Conservation (phyloP, 2,113 vertebrate species). For the Amia ocellicauda region DNA sequence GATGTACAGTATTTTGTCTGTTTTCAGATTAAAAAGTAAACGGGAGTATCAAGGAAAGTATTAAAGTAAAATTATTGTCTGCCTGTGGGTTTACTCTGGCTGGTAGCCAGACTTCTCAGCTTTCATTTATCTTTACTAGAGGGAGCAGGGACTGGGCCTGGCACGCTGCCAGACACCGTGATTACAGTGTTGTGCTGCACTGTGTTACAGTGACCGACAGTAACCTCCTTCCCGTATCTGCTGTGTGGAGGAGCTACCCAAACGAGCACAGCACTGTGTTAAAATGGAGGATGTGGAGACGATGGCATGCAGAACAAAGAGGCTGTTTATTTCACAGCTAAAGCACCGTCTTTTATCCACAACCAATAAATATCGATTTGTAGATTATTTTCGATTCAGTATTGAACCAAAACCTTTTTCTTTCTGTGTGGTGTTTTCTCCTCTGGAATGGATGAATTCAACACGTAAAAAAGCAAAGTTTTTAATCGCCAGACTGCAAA, state of each 20-base stretch:
- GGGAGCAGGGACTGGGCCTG: conserved; percentile 12
- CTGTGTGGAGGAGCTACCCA: neutral
- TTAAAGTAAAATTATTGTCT: conserved; percentile 24
- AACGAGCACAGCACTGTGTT: neutral
- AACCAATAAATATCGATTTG: too few relatives aligned
- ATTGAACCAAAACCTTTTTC: too few relatives aligned
- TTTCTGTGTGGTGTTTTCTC: too few relatives aligned
- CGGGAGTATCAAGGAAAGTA: conserved; percentile 16
- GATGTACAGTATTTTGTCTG: conserved; percentile 28
- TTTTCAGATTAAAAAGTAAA: conserved; percentile 32
- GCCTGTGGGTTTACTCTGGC: conserved; percentile 30
- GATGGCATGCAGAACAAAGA: conserved; percentile 22
- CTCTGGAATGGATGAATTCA: too few relatives aligned
- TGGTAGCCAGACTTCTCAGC: conserved; percentile 26
- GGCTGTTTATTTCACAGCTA: neutral
- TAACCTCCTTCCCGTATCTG: conserved; percentile 21
- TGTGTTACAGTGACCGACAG: conserved; percentile 23
- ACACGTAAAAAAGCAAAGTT: too few relatives aligned
- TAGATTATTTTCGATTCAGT: too few relatives aligned
- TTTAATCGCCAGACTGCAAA: too few relatives aligned
- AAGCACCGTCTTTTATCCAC: too few relatives aligned
- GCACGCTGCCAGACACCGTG: conserved; percentile 17
- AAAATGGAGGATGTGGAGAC: neutral
- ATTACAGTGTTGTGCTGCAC: conserved; percentile 10
- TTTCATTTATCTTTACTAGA: conserved; percentile 34